Conservation (phyloP, 2,888 invertebrate genomes). For the Tubulanus polymorphus region DNA sequence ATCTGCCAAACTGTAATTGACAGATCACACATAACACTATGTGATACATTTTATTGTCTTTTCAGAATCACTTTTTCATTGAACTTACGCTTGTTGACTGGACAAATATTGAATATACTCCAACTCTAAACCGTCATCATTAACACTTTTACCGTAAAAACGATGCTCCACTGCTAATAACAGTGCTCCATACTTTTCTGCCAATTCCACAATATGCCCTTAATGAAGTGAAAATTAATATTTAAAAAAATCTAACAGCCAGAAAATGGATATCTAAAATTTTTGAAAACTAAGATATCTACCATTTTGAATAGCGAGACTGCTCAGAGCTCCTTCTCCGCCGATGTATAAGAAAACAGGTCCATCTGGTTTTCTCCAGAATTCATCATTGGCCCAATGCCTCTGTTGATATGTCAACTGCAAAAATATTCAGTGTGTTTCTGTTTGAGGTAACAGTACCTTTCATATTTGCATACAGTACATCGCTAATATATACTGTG, state of each 20-base stretch:
- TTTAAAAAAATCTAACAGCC: background rate
- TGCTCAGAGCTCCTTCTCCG: constrained; percentile 28
- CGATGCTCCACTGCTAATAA: constrained; percentile 32
- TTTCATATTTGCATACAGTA: no score
- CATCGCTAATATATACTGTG: no score
- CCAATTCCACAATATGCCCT: constrained; percentile 31
- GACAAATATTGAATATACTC: constrained; percentile 27
- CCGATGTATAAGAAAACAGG: constrained; percentile 34
- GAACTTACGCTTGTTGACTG: constrained; percentile 34
- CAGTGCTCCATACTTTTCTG: constrained; percentile 26
- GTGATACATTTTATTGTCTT: no score
- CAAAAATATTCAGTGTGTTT: no score
- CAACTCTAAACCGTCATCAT: constrained; percentile 28
- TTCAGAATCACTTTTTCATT: background rate
- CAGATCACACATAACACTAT: no score
- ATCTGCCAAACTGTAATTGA: constrained; percentile 30
- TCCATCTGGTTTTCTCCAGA: constrained; percentile 21
- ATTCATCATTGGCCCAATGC: constrained; percentile 26
- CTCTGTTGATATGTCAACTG: constrained; percentile 28
- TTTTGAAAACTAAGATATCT: background rate
- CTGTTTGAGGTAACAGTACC: no score
- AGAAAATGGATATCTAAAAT: background rate
- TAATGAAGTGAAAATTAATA: background rate
- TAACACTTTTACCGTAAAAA: constrained; percentile 33
- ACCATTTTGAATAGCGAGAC: constrained; percentile 20